These are phyloP conservation scores for Pseudomyrmex sp. DNA, from an alignment of 1,140 invertebrate species.

Conservation along the genomic window DNA sequence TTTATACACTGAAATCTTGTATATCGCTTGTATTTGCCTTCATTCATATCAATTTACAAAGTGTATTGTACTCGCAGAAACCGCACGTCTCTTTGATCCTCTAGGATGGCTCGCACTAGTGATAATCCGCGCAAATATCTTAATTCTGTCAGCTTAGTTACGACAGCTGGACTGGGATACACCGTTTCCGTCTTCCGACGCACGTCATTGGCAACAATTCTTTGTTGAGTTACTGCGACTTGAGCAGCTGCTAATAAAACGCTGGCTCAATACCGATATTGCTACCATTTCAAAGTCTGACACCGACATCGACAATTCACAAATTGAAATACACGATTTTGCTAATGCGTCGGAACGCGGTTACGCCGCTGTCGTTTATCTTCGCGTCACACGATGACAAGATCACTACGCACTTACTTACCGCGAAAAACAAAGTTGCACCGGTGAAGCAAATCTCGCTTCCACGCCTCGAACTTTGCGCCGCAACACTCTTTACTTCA, in stretches of 20 bases:
- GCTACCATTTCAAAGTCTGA: too few relatives aligned
- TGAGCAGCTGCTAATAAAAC: background rate
- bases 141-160: background rate
- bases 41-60: too few relatives aligned
- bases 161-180: background rate
- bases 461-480: conserved; percentile 1
- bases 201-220: background rate
- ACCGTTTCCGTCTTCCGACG: background rate
- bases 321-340: background rate
- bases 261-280: background rate
- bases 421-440: background rate
- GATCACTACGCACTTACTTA: background rate
- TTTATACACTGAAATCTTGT: too few relatives aligned
- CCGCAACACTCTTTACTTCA: background rate
- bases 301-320: background rate
- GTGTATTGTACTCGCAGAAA: background rate
- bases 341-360: background rate
- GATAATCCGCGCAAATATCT: background rate
- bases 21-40: too few relatives aligned
- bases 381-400: background rate
- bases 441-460: background rate
- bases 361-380: background rate
- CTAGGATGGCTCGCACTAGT: background rate
- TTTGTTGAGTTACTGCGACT: background rate
- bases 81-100: background rate